phyloP scores from a whole-genome alignment of 2,113 vertebrate genomes.

The Vidua macroura region DNA sequence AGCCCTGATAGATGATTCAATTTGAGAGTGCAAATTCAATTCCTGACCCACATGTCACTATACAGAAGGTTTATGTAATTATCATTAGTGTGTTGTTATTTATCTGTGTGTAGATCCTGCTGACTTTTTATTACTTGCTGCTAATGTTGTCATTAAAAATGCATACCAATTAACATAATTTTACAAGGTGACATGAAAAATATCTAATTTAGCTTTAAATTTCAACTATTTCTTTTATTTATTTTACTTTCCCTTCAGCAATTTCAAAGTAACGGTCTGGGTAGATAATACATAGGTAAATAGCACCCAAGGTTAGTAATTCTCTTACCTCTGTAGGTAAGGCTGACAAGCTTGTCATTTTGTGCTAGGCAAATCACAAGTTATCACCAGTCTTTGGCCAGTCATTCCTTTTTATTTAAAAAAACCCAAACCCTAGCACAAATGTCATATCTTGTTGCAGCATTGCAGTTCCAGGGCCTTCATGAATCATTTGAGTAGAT shows the following conservation, averaged over 20 bases:
- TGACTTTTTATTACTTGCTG: constrained; percentile 38
- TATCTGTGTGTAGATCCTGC: background rate
- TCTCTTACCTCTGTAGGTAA: background rate
- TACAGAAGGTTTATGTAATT: constrained; percentile 49
- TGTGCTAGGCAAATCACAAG: background rate
- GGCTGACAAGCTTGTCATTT: background rate
- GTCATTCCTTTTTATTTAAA: background rate
- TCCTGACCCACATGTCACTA: constrained; percentile 41
- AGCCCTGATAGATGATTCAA: constrained; percentile 7
- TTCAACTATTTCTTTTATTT: background rate
- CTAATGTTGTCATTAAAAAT: constrained; percentile 48
- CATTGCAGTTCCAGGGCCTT: background rate
- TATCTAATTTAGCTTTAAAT: background rate
- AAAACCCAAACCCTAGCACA: background rate
- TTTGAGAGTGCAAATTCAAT: constrained; percentile 34
- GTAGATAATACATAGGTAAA: background rate
- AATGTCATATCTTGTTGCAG: constrained; percentile 29
- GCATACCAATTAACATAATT: constrained; percentile 36
- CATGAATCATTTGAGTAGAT: constrained; percentile 43
- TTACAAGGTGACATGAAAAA: background rate
- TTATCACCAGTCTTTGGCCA: background rate
- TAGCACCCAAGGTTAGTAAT: background rate
- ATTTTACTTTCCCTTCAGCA: background rate
- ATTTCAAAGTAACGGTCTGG: background rate
- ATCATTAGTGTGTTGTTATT: constrained; percentile 37